A percentile compares a stretch with the other conserved stretches of the same genome.
phyloP scores from a whole-genome alignment of 2,113 vertebrate species.

The Crotophaga sulcirostris region DNA sequence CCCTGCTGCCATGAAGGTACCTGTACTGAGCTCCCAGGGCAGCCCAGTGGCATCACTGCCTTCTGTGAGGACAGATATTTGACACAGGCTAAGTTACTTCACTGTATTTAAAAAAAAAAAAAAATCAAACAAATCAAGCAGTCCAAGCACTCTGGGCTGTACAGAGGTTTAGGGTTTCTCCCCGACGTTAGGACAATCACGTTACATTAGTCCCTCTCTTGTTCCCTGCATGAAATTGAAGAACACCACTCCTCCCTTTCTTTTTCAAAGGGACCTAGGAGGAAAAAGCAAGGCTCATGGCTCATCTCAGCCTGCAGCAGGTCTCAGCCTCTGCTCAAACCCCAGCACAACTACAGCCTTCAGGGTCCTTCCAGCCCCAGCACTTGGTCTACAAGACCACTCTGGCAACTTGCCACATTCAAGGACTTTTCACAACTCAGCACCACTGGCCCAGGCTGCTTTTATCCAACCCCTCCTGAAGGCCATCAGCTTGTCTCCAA shows the following conservation, averaged over 20 bases:
- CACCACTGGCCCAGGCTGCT: neutral
- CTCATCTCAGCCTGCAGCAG: neutral
- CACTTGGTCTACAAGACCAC: fast-evolving
- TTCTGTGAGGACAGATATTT: neutral
- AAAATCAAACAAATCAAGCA: neutral
- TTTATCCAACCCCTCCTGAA: fast-evolving
- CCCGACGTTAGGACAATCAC: neutral
- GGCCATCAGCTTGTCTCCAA: neutral
- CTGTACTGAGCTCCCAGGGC: neutral
- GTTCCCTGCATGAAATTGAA: neutral
- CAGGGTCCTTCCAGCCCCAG: neutral
- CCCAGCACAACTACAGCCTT: neutral
- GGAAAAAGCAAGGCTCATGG: neutral
- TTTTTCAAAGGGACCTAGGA: neutral
- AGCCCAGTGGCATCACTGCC: neutral
- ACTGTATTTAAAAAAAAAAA: too few relatives aligned
- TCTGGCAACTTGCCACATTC: fast-evolving
- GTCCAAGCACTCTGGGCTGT: neutral
- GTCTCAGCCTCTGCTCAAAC: neutral
- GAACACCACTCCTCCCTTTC: neutral
- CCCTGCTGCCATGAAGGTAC: neutral
- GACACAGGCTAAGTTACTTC: neutral
- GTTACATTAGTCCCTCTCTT: neutral
- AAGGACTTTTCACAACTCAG: neutral
- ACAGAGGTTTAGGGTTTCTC: neutral